Base-by-base conservation (phyloP, 2,797 vertebrate genomes). In the Sciurus carolinensis region DNA sequence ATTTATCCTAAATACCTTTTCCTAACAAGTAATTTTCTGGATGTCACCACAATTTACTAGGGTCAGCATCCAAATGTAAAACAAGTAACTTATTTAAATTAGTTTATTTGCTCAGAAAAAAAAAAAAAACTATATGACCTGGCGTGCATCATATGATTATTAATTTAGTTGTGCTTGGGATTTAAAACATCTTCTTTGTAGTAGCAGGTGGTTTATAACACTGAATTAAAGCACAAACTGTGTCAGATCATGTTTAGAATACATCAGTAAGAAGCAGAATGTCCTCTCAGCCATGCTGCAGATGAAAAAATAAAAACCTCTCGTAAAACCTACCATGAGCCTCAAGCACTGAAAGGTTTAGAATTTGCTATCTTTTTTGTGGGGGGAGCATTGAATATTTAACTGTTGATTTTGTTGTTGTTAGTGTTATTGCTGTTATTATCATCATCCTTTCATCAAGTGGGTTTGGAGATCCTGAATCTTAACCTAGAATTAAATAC, bases 1-100 rank as follows among this genome's bases (percentile, higher is more conserved):
- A 97, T 98, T 98, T 98, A 97, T 97, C 97, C 96, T 97, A 98
- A 98, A 98, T 97, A 98, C 80, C 86, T 98, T 98, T 97, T 96
- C 91, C 69, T 98, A 98, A 98, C 97, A 97, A 98, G 95, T 95
- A 98, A 98, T 98, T 98, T 98, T 98, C 97, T 97, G 84, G 91
- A 98, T 98, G 97, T 97, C 98, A 98, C 89, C 76, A 97, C 90
- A 97, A 97, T 98, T 98, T 98, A 98, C 9, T 1, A 93, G 87
- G 98, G 97, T 98, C 97, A 98, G 83, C 67, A 97, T 97, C 86
- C 87, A 97, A 98, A 91, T 98, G 95, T 98, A 97, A 93, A 97
- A 97, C 95, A 98, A 98, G 94, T 79, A 96, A 97, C 95, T 96
- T 98, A 98, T 97, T 98, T 96, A 97, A 98, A 98, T 97, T 94